Conservation (phyloP, 2,888 invertebrate species). For the Nomada goodeniana region DNA sequence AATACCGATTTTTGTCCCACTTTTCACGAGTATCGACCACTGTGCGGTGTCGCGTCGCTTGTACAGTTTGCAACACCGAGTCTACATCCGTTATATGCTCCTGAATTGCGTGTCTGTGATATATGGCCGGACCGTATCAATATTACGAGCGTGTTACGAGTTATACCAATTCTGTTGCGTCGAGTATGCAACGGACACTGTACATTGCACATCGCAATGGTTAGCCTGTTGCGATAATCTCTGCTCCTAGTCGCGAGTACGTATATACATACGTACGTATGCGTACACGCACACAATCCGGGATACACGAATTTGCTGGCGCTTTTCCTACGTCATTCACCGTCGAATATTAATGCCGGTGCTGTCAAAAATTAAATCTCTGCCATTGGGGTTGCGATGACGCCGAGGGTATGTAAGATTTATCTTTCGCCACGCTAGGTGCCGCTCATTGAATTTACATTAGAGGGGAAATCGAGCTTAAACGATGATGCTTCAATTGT, state of each 20-base stretch:
- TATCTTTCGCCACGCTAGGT: constrained; percentile 4
- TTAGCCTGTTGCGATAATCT: constrained; percentile 55
- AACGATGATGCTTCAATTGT: too few species aligned
- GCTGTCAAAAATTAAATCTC: constrained; percentile 46
- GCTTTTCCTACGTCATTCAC: background rate
- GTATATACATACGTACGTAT: too few species aligned
- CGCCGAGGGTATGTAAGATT: constrained; percentile 15
- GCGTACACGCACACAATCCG: constrained; percentile 26
- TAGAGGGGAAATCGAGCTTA: too few species aligned
- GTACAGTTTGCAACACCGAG: constrained; percentile 18
- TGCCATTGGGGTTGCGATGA: background rate
- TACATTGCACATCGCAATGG: constrained; percentile 28
- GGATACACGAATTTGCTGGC: constrained; percentile 10
- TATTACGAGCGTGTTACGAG: constrained; percentile 58
- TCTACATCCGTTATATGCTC: constrained; percentile 32
- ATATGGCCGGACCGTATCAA: constrained; percentile 66
- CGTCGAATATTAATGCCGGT: constrained; percentile 35
- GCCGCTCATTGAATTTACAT: too few species aligned
- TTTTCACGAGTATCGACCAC: too few species aligned
- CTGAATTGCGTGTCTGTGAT: constrained; percentile 51
- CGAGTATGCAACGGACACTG: constrained; percentile 27
- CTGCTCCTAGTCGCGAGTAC: constrained; percentile 13
- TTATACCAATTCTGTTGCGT: constrained; percentile 25
- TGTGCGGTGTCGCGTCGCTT: background rate
- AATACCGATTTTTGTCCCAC: too few species aligned